phyloP scores from a whole-genome alignment of 2,113 vertebrate genomes.

The Pseudopipra pipra region DNA sequence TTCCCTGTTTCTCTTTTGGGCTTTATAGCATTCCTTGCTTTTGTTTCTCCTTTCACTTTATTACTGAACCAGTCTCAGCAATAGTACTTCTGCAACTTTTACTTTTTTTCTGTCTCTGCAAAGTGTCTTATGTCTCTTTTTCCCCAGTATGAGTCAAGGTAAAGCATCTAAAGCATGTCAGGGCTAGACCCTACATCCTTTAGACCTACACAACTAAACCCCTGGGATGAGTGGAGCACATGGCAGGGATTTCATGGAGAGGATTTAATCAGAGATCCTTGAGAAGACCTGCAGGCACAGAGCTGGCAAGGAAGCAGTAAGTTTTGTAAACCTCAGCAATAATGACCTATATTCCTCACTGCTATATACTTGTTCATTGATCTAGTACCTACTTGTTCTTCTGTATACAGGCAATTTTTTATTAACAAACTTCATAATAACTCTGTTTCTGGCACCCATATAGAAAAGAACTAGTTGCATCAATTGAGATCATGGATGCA shows the following conservation, averaged over 20 bases:
- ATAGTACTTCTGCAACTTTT: not conserved
- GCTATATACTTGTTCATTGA: not conserved
- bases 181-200: not conserved
- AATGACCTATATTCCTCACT: not conserved
- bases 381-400: not conserved
- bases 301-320: not conserved
- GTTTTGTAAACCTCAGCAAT: not conserved
- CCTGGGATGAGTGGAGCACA: not conserved
- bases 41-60: not conserved
- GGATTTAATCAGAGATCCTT: not conserved
- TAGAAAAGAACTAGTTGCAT: not conserved
- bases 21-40: not conserved
- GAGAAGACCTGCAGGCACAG: not conserved
- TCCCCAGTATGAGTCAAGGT: not conserved
- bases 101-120: not conserved
- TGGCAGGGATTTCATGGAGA: not conserved
- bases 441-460: not conserved
- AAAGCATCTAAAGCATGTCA: accelerated
- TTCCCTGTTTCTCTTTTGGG: not conserved
- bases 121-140: not conserved
- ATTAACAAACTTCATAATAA: not conserved
- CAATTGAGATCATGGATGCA: not conserved
- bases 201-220: not conserved
- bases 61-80: not conserved
- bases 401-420: not conserved